Conservation (phyloP, 1,140 invertebrate genomes). For the Drosophila parvula region DNA sequence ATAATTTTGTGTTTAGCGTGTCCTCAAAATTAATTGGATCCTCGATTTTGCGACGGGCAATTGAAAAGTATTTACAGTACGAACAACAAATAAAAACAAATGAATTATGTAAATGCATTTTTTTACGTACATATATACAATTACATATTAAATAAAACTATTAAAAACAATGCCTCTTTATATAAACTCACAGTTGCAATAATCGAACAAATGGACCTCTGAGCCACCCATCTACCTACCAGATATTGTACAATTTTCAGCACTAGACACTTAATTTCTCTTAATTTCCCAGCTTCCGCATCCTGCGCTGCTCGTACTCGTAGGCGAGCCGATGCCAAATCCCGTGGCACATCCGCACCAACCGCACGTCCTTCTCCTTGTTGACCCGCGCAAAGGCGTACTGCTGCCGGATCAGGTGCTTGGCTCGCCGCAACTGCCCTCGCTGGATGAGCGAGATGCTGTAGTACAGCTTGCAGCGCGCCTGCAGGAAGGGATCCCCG, state of each 20-base stretch:
- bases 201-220: constrained; percentile 6
- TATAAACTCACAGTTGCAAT: constrained; percentile 28
- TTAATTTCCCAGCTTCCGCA: constrained; percentile 9
- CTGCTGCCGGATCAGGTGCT: constrained; percentile 88
- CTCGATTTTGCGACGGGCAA: constrained; percentile 25
- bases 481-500: constrained; percentile 91
- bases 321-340: constrained; percentile 93
- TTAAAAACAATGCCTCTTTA: constrained; percentile 48
- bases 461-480: constrained; percentile 93
- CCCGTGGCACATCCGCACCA: constrained; percentile 92
- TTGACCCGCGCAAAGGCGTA: constrained; percentile 85
- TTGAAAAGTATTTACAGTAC: constrained; percentile 28
- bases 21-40: constrained; percentile 17
- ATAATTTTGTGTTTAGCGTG: constrained; percentile 36
- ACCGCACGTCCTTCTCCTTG: constrained; percentile 85
- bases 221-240: background rate
- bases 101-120: constrained; percentile 63
- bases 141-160: constrained; percentile 71
- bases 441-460: constrained; percentile 95
- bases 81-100: constrained; percentile 34
- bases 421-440: constrained; percentile 87
- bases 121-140: constrained; percentile 56
- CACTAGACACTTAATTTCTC: no score
- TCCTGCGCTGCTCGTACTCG: constrained; percentile 77
- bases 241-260: background rate